Conservation (phyloP, 2,797 vertebrate genomes). For the Schizopygopsis malacanthus region DNA sequence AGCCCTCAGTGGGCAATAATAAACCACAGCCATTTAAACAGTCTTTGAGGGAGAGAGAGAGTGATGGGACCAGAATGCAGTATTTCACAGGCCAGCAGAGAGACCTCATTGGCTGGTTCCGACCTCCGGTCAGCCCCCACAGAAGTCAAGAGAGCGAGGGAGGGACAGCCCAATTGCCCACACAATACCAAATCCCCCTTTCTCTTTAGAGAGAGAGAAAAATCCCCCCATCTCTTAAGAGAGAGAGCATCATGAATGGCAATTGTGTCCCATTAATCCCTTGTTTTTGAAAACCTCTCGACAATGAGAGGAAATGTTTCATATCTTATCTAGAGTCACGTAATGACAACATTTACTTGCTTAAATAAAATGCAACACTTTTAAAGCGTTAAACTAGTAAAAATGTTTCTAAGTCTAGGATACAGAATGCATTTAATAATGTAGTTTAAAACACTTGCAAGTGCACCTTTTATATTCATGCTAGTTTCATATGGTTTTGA, state of each 20-base stretch:
- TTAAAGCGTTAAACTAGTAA: background rate
- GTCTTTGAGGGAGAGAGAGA: conserved; percentile 88
- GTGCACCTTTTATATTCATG: background rate
- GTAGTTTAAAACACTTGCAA: background rate
- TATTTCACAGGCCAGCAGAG: conserved; percentile 84
- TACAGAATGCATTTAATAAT: background rate
- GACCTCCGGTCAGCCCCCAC: conserved; percentile 84
- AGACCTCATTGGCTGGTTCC: conserved; percentile 85
- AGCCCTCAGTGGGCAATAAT: conserved; percentile 97
- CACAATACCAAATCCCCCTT: conserved; percentile 64
- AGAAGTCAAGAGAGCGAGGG: conserved; percentile 73
- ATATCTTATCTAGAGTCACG: conserved; percentile 51
- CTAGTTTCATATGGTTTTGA: background rate
- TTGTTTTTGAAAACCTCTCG: conserved; percentile 57
- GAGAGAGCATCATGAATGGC: conserved; percentile 74
- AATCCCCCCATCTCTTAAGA: conserved; percentile 58
- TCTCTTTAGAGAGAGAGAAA: conserved; percentile 49
- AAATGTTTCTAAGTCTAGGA: background rate
- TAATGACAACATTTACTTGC: conserved; percentile 23
- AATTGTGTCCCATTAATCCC: conserved; percentile 66
- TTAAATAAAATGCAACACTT: background rate
- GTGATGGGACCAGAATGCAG: conserved; percentile 88
- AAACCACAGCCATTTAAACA: conserved; percentile 99
- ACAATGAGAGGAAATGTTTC: conserved; percentile 59
- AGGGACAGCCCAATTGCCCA: conserved; percentile 62